Evolutionary conservation across 2,113 vertebrate genomes (phyloP).

Genomic region (Ascaphus truei): DNA sequence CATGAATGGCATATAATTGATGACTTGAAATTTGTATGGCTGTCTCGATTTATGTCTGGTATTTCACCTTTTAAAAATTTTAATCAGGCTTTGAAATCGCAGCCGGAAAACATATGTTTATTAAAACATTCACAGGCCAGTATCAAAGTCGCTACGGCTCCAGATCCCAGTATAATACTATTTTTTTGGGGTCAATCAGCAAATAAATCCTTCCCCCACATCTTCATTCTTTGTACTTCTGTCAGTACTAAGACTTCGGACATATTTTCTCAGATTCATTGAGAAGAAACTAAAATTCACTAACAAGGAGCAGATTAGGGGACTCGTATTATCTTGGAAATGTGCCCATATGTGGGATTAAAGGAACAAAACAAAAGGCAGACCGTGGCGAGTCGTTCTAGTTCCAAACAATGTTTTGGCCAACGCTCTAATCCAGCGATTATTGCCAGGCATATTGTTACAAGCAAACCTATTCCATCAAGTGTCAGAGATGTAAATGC

Average conservation of each 20-base stretch:
- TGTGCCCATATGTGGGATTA: not conserved
- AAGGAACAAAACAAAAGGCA: conserved; percentile 8
- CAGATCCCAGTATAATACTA: not conserved
- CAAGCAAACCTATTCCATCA: conserved; percentile 25
- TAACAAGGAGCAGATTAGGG: conserved; percentile 33
- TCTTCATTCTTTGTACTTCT: not conserved
- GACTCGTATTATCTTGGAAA: conserved; percentile 37
- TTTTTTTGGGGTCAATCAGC: not conserved
- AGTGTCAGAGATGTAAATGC: not conserved
- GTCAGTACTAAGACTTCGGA: not conserved
- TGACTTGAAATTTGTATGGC: not conserved
- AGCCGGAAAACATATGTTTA: conserved; percentile 8
- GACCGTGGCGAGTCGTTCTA: conserved; percentile 33
- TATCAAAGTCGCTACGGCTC: not conserved
- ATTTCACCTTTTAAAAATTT: conserved; percentile 18
- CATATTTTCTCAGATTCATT: not conserved
- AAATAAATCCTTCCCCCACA: not conserved
- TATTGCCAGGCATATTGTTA: conserved; percentile 35
- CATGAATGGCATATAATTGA: not conserved
- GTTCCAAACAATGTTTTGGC: conserved; percentile 42
- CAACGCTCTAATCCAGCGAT: conserved; percentile 34
- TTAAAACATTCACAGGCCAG: not conserved
- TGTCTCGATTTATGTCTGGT: conserved; percentile 6
- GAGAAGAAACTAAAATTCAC: not conserved
- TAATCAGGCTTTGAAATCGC: conserved; percentile 11